A percentile compares a stretch with the other conserved stretches of the same genome.
These are phyloP conservation scores for Odontomyia ornata DNA, from an alignment of 2,888 invertebrate species.

Conservation along the genomic window DNA sequence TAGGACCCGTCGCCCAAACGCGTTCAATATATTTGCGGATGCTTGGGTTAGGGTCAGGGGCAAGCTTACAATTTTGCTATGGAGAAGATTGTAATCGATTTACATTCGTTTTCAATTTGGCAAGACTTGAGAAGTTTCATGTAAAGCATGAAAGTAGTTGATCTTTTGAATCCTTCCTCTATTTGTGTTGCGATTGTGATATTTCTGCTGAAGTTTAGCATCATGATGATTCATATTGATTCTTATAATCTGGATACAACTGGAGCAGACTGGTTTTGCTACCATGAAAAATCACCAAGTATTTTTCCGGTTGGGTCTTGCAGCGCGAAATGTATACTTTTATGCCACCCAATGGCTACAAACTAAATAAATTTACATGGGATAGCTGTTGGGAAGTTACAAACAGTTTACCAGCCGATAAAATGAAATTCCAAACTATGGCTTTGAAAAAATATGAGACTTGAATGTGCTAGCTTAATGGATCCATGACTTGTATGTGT, in stretches of 20 bases:
- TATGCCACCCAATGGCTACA: conserved; percentile 84
- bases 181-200: conserved; percentile 96
- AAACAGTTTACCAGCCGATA: conserved; percentile 75
- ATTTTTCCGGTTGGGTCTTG: conserved; percentile 97
- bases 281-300: conserved; percentile 92
- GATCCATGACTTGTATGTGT: conserved; percentile 96
- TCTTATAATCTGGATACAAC: conserved; percentile 86
- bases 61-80: conserved; percentile 99
- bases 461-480: conserved; percentile 97
- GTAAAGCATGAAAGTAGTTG: conserved; percentile 95
- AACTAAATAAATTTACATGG: conserved; percentile 77
- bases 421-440: conserved; percentile 82
- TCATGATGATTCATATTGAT: conserved; percentile 96
- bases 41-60: no score
- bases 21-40: no score
- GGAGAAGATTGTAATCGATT: conserved; percentile 98
- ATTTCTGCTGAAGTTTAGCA: conserved; percentile 90
- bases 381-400: conserved; percentile 75
- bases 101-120: conserved; percentile 96
- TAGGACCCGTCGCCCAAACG: no score
- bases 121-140: conserved; percentile 84
- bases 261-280: conserved; percentile 96
- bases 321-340: conserved; percentile 78
- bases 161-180: conserved; percentile 92
- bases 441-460: conserved; percentile 90